Evolutionary conservation across 2,113 vertebrate genomes (phyloP).

Genomic region (Pseudopodoces humilis): DNA sequence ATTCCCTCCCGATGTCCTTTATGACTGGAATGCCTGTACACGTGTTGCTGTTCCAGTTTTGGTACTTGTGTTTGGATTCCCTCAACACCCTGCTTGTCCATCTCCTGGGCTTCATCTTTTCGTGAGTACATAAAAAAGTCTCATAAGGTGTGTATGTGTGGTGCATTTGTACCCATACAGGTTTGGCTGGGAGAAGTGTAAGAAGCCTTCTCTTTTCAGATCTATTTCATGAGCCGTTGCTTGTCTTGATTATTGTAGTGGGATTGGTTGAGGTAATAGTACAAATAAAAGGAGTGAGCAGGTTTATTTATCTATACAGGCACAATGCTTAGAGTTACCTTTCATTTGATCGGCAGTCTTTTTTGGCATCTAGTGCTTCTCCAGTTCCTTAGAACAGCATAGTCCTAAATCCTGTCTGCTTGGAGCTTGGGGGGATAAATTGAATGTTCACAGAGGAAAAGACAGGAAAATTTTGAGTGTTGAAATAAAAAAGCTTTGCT

Average conservation of each 20-base stretch:
- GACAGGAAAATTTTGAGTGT: neutral
- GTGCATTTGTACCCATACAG: accelerated
- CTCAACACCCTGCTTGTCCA: neutral
- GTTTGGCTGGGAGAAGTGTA: neutral
- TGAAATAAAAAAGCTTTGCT: neutral
- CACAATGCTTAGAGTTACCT: constrained; percentile 59
- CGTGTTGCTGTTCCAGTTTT: neutral
- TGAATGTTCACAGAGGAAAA: neutral
- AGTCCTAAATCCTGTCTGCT: constrained; percentile 51
- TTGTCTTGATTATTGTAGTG: constrained; percentile 44
- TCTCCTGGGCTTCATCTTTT: neutral
- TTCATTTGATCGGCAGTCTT: constrained; percentile 66
- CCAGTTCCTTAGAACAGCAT: constrained; percentile 55
- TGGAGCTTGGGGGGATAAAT: constrained; percentile 14
- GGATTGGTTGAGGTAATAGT: constrained; percentile 57
- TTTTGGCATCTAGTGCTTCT: constrained; percentile 66
- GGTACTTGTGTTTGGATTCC: neutral
- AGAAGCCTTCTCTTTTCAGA: constrained; percentile 12
- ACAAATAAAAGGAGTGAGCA: constrained; percentile 56
- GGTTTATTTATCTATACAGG: constrained; percentile 65
- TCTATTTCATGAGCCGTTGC: neutral
- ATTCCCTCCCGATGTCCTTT: neutral
- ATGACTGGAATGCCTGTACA: neutral
- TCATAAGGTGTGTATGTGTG: neutral
- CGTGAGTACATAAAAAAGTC: neutral